phyloP scores from a whole-genome alignment of 2,113 vertebrate genomes.

The Paracanthobrama guichenoti region DNA sequence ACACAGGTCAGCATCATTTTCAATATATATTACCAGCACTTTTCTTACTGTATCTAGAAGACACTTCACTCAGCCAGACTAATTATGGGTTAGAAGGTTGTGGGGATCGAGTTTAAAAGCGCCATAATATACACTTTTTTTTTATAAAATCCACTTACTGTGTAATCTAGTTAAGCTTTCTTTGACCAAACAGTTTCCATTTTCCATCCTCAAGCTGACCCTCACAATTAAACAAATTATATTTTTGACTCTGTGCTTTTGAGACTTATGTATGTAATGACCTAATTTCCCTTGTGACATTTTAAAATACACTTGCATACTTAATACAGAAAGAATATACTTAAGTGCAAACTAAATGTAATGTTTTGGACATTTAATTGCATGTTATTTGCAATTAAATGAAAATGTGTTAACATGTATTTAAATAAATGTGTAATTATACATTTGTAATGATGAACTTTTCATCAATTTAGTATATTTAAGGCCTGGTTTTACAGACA shows the following conservation, averaged over 20 bases:
- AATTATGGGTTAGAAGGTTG: no score
- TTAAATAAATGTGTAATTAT: no score
- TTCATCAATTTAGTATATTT: no score
- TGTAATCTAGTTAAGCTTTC: not conserved
- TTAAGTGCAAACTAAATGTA: no score
- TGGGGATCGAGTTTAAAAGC: not conserved
- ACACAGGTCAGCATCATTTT: constrained; percentile 78
- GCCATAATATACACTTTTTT: not conserved
- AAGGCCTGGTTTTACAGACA: no score
- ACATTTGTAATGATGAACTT: no score
- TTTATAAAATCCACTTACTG: not conserved
- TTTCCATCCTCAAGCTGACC: not conserved
- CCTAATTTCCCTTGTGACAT: no score
- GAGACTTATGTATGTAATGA: not conserved
- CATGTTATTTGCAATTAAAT: no score
- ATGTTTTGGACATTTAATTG: no score
- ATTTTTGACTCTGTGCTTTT: not conserved
- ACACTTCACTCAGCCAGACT: not conserved
- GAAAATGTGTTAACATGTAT: no score
- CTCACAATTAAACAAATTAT: not conserved
- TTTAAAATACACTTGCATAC: no score
- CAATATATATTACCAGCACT: not conserved
- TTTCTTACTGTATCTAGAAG: not conserved
- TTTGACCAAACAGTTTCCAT: not conserved
- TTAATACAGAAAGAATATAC: no score